Evolutionary conservation across 2,113 vertebrate species (phyloP), one percentile per base, ranked within the genome.

Genomic region (Hystrix cristata): DNA sequence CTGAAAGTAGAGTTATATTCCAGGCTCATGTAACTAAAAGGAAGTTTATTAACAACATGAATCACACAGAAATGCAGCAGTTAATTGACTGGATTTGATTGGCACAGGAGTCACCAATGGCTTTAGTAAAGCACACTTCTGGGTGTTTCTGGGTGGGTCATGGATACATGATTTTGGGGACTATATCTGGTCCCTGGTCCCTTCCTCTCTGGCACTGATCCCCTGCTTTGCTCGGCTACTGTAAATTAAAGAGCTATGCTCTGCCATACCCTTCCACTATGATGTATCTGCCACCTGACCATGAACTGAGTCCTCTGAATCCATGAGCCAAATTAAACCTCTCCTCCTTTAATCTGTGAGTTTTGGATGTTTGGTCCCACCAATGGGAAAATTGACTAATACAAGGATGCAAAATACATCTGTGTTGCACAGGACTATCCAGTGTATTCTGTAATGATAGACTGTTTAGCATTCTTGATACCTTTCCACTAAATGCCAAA

Each of bases 1-100:
- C 16, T 94, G 51, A 96, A 85, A 85, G 43, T 51, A 31, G 13
- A 80, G 38, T 90, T 72, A 59, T 59, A 29, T 71, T 91, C 64
- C 38, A 82, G 57, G 19, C 27, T 76, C 31, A 74, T 7, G 3
- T 81, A 74, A 64, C 65, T 57, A 31, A 86, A 90, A 55, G 46
- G 10, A 43, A 31, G 13, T 78, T 67, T 62, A n/a, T 71, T n/a
- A 46, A 43, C 3, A 13, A 71, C 21, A 80, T 57, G 3, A 83
- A 62, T 78, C 13, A 16, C 64, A 59, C 5, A 76, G 74, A 31
- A 7, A 27, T 48, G 25, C 51, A 46, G n/a, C 21, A 48, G 72
- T 76, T 74, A 46, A 27, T 46, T 76, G 72, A 27, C 43, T 76
- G 38, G 48, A 76, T 48, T 48, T 76, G 43, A 76, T 27, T 76